Evolutionary conservation across 2,888 invertebrate genomes (phyloP), one percentile per base, ranked within the genome.

Genomic region (Copidosoma aretas): DNA sequence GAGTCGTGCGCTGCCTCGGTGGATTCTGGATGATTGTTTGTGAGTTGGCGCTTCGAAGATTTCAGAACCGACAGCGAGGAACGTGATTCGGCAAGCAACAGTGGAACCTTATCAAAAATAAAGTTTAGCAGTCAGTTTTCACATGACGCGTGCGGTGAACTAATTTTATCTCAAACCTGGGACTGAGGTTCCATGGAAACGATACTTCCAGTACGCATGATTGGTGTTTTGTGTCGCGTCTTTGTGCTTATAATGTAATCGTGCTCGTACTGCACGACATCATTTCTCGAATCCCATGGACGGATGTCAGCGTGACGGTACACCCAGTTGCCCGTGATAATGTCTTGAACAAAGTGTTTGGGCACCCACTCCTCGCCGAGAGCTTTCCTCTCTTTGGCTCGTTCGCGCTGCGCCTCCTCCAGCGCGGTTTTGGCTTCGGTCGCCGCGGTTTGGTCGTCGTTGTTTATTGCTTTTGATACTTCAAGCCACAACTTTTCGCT

Each of bases 401-500:
- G 86, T 19, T 87, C 86, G 10, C 97, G 86, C 82, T 97, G 97
- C 0, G 90, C 91, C 81, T 97, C 95, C 79, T 97, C 97, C 59
- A 97, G 86, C 53, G 90, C 86, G 0, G 94, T 95, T 85, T 97
- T 97, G 80, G 96, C 93, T 68, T 94, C 93, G 0, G 97, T 97
- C 0, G 97, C 97, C 1, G 91, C 91, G 39, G 91, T 84, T 88
- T 92, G 87, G 85, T 97, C 95, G 68, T 94, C 93, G 15, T 88
- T 87, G 24, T 85, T 82, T 73, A 97, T 94, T 0, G 97, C 97
- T 63, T 90, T 90, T 0, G 95, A 93, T 1, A 97, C 97, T 74
- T 91, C 90, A 52, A 88, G 84, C 97, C 97, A 97, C 1, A 97
- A 86, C 75, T 89, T 89, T 82, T 95, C 93, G 15, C 96, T 97